phyloP scores from a whole-genome alignment of 2,888 invertebrate genomes.

The Tromatobia lineatoria region DNA sequence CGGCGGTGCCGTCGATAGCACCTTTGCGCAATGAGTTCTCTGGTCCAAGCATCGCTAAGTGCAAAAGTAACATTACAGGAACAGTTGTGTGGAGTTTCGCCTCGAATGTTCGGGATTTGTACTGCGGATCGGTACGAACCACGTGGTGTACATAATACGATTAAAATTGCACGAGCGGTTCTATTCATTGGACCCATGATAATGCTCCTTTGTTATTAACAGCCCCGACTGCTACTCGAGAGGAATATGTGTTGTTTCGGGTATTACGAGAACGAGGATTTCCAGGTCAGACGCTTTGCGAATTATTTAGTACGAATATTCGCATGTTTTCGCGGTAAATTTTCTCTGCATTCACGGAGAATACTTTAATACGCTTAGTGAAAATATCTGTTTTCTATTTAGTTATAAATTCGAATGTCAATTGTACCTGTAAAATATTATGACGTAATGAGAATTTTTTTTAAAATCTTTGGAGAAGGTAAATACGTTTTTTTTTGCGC shows the following conservation, averaged over 20 bases:
- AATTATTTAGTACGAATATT: slow-evolving; percentile 24
- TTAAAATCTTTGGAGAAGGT: no score
- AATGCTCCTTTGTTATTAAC: slow-evolving; percentile 8
- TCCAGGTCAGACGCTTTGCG: slow-evolving; percentile 30
- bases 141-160: background rate
- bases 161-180: slow-evolving; percentile 7
- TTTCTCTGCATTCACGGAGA: background rate
- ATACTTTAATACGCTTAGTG: background rate
- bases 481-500: background rate
- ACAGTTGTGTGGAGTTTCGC: background rate
- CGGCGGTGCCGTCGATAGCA: slow-evolving; percentile 25
- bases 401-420: background rate
- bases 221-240: background rate
- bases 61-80: background rate
- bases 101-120: slow-evolving; percentile 8
- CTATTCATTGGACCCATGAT: background rate
- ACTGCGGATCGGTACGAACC: background rate
- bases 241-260: slow-evolving; percentile 11
- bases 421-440: background rate
- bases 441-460: no score
- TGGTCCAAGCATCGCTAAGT: slow-evolving; percentile 33
- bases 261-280: background rate
- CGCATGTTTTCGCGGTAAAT: background rate
- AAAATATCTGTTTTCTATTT: background rate
- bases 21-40: slow-evolving; percentile 33